These are phyloP conservation scores for Callyntrura sp. DNA, from an alignment of 2,888 invertebrate genomes.

Conservation along the genomic window DNA sequence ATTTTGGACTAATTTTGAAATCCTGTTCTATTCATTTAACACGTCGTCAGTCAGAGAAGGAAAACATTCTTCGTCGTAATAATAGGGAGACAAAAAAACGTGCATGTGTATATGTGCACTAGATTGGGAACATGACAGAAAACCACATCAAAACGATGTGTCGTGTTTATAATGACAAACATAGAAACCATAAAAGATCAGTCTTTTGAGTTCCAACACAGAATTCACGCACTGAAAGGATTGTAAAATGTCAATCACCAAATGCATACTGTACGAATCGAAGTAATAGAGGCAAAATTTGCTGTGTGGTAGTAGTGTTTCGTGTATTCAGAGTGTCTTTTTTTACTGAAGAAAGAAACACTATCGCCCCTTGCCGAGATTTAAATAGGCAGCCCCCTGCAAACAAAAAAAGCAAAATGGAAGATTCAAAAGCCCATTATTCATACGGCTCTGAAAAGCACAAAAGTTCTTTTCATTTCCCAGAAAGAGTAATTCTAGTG, in stretches of 20 bases:
- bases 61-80: background rate
- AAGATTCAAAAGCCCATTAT: background rate
- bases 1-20: background rate
- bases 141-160: background rate
- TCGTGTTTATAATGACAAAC: background rate
- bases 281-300: background rate
- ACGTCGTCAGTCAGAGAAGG: background rate
- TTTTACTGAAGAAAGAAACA: background rate
- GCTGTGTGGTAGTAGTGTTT: background rate
- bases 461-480: background rate
- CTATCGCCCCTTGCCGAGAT: background rate
- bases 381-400: background rate
- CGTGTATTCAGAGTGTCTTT: background rate
- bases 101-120: background rate
- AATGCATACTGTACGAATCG: background rate
- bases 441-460: background rate
- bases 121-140: too few relatives aligned
- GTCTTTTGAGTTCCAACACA: background rate
- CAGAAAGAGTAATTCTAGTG: background rate
- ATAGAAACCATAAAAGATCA: slow-evolving; percentile 31
- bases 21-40: background rate
- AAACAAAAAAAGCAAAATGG: background rate
- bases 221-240: slow-evolving; percentile 2
- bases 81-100: background rate
- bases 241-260: background rate